Base-by-base conservation (phyloP, 2,888 invertebrate species). In the Loripinus fragilis region DNA sequence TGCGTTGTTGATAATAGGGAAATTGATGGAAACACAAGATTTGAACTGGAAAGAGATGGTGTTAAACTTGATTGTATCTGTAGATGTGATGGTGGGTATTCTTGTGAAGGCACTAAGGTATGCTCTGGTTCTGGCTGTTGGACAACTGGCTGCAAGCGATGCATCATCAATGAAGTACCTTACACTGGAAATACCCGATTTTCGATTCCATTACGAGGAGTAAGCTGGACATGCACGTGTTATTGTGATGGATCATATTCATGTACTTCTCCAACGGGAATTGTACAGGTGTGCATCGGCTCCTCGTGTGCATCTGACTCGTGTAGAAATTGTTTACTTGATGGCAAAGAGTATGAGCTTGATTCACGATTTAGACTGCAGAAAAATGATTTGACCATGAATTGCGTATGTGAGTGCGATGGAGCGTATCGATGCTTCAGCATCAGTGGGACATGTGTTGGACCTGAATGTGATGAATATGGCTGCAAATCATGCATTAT, bases 171-270 rank as follows among this genome's bases (percentile, higher is more conserved):
- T 64, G 85, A 85, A 0, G 68, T 79, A 42, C 81, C 76, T 8
- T 89, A 87, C 70, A 55, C 86, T 15, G 89, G 89, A 2, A 88
- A 89, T 52, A 82, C 88, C 0, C 73, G 83, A 3, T 91, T 91
- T 71, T 76, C 78, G 8, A 71, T 89, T 20, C 76, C 71, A 2
- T 78, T 88, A 50, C 85, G 82, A 0, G 89, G 87, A 68, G 77
- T 85, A 20, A 77, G 85, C 50, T 90, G 87, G 35, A 50, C 72
- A 12, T 91, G 91, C 73, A 74, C 81, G 10, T 91, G 91, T 70
- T 87, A 85, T 64, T 91, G 91, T 79, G 88, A 90, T 52, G 91
- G 91, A 0, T 86, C 88, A 20, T 89, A 90, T 86, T 83, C 85
- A 35, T 91, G 91, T 33, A 85, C 88, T 8, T 80, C 81, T 8